Conservation (phyloP, 2,888 invertebrate species). For the Scelioninae gen. 1 region DNA sequence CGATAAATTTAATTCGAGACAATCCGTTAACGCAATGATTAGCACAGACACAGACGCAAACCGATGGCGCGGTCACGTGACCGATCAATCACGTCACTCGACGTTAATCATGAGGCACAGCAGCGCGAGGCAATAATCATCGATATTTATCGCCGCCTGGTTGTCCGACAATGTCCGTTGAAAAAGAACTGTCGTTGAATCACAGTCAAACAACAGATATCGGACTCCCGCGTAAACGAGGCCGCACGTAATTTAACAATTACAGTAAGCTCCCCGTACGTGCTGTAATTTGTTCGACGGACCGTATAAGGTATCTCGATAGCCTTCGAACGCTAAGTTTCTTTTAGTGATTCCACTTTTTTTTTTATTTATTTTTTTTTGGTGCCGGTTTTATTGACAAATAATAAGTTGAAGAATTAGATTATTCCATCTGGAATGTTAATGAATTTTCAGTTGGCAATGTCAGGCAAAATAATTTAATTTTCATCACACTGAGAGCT, state of each 20-base stretch:
- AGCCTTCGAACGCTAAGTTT: constrained; percentile 39
- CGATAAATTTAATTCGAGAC: constrained; percentile 30
- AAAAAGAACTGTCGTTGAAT: constrained; percentile 21
- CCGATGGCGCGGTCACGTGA: constrained; percentile 38
- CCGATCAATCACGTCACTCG: constrained; percentile 53
- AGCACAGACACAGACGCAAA: constrained; percentile 16
- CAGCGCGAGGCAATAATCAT: constrained; percentile 44
- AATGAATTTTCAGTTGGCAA: too few relatives aligned
- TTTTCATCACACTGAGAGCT: too few relatives aligned
- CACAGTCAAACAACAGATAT: constrained; percentile 18
- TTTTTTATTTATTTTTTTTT: constrained; percentile 20
- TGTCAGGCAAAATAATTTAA: too few relatives aligned
- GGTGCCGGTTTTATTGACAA: constrained; percentile 19
- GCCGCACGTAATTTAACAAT: constrained; percentile 56
- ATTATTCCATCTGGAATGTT: constrained; percentile 8
- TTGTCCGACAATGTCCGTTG: constrained; percentile 25
- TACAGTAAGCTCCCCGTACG: constrained; percentile 46
- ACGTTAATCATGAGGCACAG: constrained; percentile 27
- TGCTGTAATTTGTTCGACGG: constrained; percentile 37
- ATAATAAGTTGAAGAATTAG: constrained; percentile 24
- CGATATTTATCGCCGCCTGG: constrained; percentile 47
- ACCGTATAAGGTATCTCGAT: constrained; percentile 52
- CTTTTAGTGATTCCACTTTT: constrained; percentile 40
- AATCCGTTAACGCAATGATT: constrained; percentile 39
- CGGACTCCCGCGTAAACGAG: constrained; percentile 45